phyloP scores from a whole-genome alignment of 2,113 vertebrate species.

The Cebus imitator region DNA sequence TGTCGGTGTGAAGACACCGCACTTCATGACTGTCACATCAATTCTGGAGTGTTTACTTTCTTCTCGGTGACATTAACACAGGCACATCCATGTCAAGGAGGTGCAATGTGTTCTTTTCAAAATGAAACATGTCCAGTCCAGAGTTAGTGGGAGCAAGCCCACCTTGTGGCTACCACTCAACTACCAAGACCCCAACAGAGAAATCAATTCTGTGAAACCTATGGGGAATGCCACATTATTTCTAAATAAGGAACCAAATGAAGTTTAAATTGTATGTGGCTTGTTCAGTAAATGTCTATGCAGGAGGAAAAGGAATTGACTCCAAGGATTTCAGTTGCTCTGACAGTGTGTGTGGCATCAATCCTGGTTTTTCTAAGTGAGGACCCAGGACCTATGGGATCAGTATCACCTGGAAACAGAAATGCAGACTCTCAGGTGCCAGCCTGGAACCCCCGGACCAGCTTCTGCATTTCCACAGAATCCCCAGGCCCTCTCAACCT shows the following conservation, averaged over 20 bases:
- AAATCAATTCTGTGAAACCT: not conserved
- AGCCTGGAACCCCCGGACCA: accelerated
- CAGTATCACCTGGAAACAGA: not conserved
- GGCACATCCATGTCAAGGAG: not conserved
- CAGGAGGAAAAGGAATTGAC: not conserved
- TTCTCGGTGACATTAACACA: not conserved
- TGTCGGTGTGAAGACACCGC: not conserved
- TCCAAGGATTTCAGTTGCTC: not conserved
- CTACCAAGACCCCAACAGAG: not conserved
- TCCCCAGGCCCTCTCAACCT: not conserved
- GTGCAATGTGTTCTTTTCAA: slow-evolving; percentile 3
- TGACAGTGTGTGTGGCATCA: accelerated
- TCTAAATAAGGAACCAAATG: not conserved
- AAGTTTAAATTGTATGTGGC: not conserved
- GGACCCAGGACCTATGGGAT: accelerated
- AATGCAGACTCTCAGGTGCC: not conserved
- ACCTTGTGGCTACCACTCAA: not conserved
- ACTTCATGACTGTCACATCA: not conserved
- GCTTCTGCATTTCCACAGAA: not conserved
- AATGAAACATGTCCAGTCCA: slow-evolving; percentile 14
- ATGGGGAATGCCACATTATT: not conserved
- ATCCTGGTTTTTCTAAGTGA: not conserved
- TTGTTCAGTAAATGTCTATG: not conserved
- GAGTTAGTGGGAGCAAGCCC: accelerated
- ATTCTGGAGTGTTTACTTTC: not conserved